Evolutionary conservation across 2,888 invertebrate genomes (phyloP), one percentile per base, ranked within the genome.

Genomic region (Oegoconia quadripuncta): DNA sequence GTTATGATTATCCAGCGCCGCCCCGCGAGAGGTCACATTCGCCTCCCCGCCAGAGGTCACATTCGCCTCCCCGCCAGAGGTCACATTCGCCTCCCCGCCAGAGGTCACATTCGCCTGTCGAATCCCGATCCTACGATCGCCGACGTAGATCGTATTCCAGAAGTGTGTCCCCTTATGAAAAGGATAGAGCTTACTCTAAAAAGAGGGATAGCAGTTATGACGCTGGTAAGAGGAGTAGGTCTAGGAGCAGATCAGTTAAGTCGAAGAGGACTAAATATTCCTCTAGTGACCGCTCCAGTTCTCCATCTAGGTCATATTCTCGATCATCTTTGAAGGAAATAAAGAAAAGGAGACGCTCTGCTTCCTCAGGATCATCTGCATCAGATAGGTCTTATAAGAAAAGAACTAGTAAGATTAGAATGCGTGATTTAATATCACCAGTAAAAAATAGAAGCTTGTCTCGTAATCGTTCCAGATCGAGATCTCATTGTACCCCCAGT

Each of bases 211-310:
- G 62, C 41, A 75, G 75, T 45, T 74, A 73, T 50, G 74, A 75
- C 3, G 44, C 40, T 2, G 46, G 46, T 20, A 63, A 58, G 40
- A 62, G 55, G 23, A 61, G 64, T 29, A 63, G 73, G 31, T 75
- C 82, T 11, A 63, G 68, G 39, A 80, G 77, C 46, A 61, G 57
- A 34, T 64, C 72, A 23, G 8, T 26, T 11, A 54, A 57, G 17
- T 57, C 67, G 1, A 75, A 69, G 43, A 62, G 61, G 20, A 61
- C 59, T 15, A 76, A 74, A 39, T 83, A 83, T 58, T 74, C 76
- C 16, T 80, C 82, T 4, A 81, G 84, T 59, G 79, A 74, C 26
- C 59, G 67, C 15, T 76, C 80, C 0, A 74, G 71, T 34, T 77
- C 75, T 13, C 60, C 74, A 15, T 79, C 80, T 13, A 62, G 64